Percentiles rank a stretch among this genome's conserved stretches.
These are phyloP conservation scores for Engystomops pustulosus DNA, from an alignment of 2,113 vertebrate species.

Conservation along the genomic window DNA sequence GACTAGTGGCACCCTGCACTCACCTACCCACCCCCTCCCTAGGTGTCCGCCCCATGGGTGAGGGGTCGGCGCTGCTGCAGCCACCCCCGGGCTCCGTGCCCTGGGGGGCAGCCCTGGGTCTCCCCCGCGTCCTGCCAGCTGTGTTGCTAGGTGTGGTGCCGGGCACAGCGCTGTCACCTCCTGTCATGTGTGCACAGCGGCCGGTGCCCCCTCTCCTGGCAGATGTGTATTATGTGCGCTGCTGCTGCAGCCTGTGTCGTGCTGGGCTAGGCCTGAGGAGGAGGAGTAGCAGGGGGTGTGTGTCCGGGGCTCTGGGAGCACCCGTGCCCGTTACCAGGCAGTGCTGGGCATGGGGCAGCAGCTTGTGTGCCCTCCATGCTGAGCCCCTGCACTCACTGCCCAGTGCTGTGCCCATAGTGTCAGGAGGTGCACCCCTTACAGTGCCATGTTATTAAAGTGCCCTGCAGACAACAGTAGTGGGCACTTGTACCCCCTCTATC, in stretches of 20 bases:
- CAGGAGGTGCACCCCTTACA: no score
- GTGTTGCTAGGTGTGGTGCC: conserved; percentile 83
- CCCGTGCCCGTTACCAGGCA: conserved; percentile 8
- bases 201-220: neutral
- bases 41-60: conserved; percentile 57
- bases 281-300: conserved; percentile 33
- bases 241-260: conserved; percentile 32
- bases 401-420: no score
- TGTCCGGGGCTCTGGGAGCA: neutral
- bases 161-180: conserved; percentile 48
- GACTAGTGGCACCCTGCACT: neutral
- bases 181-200: conserved; percentile 36
- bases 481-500: no score
- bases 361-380: neutral
- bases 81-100: conserved; percentile 63
- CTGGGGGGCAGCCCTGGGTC: conserved; percentile 67
- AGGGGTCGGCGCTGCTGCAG: conserved; percentile 39
- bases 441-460: no score
- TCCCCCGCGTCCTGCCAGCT: conserved; percentile 80
- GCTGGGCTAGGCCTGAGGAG: conserved; percentile 51
- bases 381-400: no score
- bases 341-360: conserved; percentile 13
- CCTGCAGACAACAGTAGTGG: no score
- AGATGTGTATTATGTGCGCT: neutral
- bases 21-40: neutral